These are phyloP conservation scores for Eristalis arbustorum DNA, from an alignment of 2,888 invertebrate genomes.

Conservation along the genomic window DNA sequence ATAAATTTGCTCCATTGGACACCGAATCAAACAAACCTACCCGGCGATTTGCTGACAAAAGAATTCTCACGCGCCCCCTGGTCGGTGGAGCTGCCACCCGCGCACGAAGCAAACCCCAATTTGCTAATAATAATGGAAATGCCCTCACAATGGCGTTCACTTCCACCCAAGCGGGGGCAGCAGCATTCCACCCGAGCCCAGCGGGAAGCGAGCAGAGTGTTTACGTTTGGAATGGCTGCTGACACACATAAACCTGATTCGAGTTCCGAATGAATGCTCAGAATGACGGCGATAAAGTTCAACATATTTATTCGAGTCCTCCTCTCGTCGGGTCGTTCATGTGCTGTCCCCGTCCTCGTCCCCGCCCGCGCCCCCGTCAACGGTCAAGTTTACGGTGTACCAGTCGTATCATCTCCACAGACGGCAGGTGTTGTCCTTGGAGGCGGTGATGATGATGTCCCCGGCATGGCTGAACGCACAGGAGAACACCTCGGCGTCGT, in stretches of 20 bases:
- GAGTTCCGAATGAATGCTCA: slow-evolving; percentile 47
- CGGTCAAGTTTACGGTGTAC: slow-evolving; percentile 79
- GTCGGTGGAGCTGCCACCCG: slow-evolving; percentile 23
- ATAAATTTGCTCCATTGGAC: slow-evolving; percentile 52
- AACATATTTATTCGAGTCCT: slow-evolving; percentile 32
- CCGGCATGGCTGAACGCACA: slow-evolving; percentile 90
- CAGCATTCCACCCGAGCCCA: background rate
- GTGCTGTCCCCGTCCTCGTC: background rate
- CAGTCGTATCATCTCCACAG: slow-evolving; percentile 90
- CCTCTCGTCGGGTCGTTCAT: background rate
- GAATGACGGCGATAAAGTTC: slow-evolving; percentile 24
- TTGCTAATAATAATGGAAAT: slow-evolving; percentile 59
- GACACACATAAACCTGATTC: slow-evolving; percentile 32
- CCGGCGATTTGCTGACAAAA: slow-evolving; percentile 54
- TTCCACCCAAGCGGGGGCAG: too few species aligned
- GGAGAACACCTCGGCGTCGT: slow-evolving; percentile 90
- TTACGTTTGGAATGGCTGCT: slow-evolving; percentile 10
- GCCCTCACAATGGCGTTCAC: slow-evolving; percentile 32
- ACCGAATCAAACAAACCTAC: slow-evolving; percentile 27
- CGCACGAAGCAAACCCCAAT: slow-evolving; percentile 10
- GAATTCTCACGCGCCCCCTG: slow-evolving; percentile 24
- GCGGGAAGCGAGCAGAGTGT: background rate
- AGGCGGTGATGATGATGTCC: slow-evolving; percentile 89
- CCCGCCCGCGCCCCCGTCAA: slow-evolving; percentile 6
- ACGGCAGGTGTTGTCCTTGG: slow-evolving; percentile 90